Percentiles rank a stretch among this genome's conserved stretches.
Evolutionary conservation across 1,140 invertebrate species (phyloP).

Genomic region (Pissodes strobi): DNA sequence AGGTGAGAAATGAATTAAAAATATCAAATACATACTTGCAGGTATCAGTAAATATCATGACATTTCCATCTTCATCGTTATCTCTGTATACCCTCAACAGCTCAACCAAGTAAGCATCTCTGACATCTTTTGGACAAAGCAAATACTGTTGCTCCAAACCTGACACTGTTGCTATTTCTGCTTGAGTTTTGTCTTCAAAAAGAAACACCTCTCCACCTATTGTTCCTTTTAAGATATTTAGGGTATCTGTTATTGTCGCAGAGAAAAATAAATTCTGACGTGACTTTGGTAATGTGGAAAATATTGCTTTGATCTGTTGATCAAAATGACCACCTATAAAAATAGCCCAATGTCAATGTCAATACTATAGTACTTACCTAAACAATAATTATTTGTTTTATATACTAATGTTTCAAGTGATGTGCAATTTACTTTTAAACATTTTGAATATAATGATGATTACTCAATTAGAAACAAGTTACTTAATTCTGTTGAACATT

Average conservation of each 20-base stretch:
- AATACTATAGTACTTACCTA: too few relatives aligned
- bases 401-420: too few relatives aligned
- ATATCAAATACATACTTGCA: conserved; percentile 73
- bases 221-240: conserved; percentile 72
- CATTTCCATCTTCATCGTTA: conserved; percentile 73
- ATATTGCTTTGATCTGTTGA: conserved; percentile 81
- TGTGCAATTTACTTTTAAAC: too few relatives aligned
- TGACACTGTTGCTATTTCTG: conserved; percentile 78
- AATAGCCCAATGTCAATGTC: too few relatives aligned
- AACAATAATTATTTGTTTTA: too few relatives aligned
- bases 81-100: conserved; percentile 77
- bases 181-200: conserved; percentile 68
- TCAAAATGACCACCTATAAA: conserved; percentile 69
- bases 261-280: conserved; percentile 91
- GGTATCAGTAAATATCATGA: conserved; percentile 93
- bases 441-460: not conserved
- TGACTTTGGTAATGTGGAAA: conserved; percentile 76
- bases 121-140: conserved; percentile 84
- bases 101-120: conserved; percentile 93
- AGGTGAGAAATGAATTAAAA: too few relatives aligned
- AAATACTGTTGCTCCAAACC: conserved; percentile 89
- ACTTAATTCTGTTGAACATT: too few relatives aligned
- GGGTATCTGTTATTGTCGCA: conserved; percentile 91
- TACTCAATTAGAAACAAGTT: not conserved
- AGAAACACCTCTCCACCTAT: conserved; percentile 62